Base-by-base conservation (phyloP, 2,797 vertebrate species). In the Acridotheres tristis region DNA sequence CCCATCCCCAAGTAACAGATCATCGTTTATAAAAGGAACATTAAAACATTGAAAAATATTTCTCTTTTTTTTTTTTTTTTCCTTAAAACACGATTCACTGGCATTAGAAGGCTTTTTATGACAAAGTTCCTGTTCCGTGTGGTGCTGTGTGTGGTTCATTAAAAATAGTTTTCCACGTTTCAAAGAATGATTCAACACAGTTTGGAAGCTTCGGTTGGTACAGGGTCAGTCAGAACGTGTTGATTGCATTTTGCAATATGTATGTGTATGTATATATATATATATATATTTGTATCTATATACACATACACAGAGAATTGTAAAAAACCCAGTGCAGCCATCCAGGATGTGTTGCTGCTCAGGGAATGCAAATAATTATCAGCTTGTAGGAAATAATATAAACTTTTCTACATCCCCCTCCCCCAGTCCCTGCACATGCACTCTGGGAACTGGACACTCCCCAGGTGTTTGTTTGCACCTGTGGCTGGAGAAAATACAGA, bases 31-130 rank as follows among this genome's bases (percentile, higher is more conserved):
- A 97, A 97, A 97, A 97, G 91, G 92, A 96, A 79, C 84, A 69
- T 95, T 90, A 96, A 94, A 93, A 94, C 83, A 59, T 78, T 94
- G 88, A 96, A 97, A 97, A 97, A 95, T 94, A 94, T 72, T 84
- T 91, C 20, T 38, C 11, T 40, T 85, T 83, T 72, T 55, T 51
- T 36, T 51, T 36, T 45, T 62, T 89, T 93, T 78, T 91, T 82
- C 69, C 54, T 91, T 95, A 96, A 97, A 97, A 97, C 82, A 89
- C 0, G 2, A 54, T 55, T 75, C 62, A 68, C 72, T 94, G 90
- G 69, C 85, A 80, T 96, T 88, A 96, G 96, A 94, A 96, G 88
- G 85, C 16, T 88, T 85, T 59, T 58, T 68, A 77, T 85, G 95
- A 94, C 53, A 75, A 96, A 90, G 84, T 87, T 92, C 86, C 86